Evolutionary conservation across 1,140 invertebrate species (phyloP), one percentile per base, ranked within the genome.

Genomic region (Samia ricini): DNA sequence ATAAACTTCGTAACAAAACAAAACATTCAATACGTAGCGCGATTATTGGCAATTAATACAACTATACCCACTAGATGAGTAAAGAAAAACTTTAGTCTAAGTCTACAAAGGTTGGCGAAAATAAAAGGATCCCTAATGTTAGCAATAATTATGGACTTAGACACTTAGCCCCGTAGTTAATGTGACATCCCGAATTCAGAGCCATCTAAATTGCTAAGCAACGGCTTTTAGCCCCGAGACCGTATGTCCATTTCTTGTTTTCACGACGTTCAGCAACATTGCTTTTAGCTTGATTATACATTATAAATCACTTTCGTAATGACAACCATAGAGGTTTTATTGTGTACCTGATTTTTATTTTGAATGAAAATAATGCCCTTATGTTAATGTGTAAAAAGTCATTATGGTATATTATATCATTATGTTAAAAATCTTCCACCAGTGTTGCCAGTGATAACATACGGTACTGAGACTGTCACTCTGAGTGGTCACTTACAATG

Each of bases 261-360:
- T 12, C 33, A n/a, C 33, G 33, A 42, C 33, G n/a, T 4, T 42
- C 61, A 67, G 65, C 61, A 63, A 61, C 65, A 58, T n/a, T 19
- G 69, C 69, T 71, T 71, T 71, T 42, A 42, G 33, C 33, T 42
- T 42, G 33, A 42, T 42, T 71, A 59, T 71, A 61, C 67, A 71
- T 68, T 67, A 67, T 67, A 60, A 59, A 67, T 60, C 51, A 42
- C 33, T 8, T 42, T 42, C 33, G 7, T 42, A 10, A 15, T 4
- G 33, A 5, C 33, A 15, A 42, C 12, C 33, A 42, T 12, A 42
- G n/a, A n/a, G 33, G 10, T 15, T 8, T 12, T 15, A 42, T 42
- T 42, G 4, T 42, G 7, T 15, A 42, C 12, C 3, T 42, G 33
- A 12, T 15, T 42, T 15, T 42, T 42, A 12, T 42, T 12, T 42